Percentiles rank a stretch among this genome's conserved stretches.
Evolutionary conservation across 2,113 vertebrate species (phyloP).

Genomic region (Crocuta crocuta): DNA sequence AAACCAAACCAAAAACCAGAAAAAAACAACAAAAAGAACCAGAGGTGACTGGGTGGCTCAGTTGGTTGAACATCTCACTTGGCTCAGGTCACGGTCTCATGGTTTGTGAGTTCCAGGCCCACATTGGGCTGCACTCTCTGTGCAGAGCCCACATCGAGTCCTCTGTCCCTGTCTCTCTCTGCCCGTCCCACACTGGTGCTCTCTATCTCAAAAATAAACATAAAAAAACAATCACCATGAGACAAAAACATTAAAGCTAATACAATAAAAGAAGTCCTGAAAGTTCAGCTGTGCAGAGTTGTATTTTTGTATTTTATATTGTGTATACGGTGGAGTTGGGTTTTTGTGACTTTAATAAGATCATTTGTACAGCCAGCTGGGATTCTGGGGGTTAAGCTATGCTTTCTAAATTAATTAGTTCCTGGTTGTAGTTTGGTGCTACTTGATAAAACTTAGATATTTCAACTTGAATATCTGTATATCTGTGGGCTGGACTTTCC

Average conservation of each 20-base stretch:
- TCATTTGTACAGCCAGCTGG: not conserved
- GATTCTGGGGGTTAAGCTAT: not conserved
- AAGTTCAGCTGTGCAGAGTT: not conserved
- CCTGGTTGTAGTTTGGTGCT: not conserved
- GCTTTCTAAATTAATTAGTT: not conserved
- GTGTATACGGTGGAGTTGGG: not conserved
- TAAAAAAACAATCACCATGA: not conserved
- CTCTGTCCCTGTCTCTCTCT: too few species aligned
- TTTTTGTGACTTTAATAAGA: not conserved
- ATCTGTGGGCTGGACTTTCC: not conserved
- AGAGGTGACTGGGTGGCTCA: too few species aligned
- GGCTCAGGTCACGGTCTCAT: too few species aligned
- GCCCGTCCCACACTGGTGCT: too few species aligned
- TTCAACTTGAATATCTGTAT: not conserved
- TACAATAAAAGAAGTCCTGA: not conserved
- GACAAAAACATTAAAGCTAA: not conserved
- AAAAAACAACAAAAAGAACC: not conserved
- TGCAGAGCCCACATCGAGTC: too few species aligned
- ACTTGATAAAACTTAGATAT: not conserved
- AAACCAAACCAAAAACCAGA: not conserved
- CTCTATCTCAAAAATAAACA: not conserved
- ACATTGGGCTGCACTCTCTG: too few species aligned
- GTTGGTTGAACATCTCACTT: too few species aligned
- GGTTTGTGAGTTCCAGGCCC: too few species aligned
- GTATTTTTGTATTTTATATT: not conserved